These are phyloP conservation scores for Cebus imitator DNA, from an alignment of 2,113 vertebrate genomes.

Conservation along the genomic window DNA sequence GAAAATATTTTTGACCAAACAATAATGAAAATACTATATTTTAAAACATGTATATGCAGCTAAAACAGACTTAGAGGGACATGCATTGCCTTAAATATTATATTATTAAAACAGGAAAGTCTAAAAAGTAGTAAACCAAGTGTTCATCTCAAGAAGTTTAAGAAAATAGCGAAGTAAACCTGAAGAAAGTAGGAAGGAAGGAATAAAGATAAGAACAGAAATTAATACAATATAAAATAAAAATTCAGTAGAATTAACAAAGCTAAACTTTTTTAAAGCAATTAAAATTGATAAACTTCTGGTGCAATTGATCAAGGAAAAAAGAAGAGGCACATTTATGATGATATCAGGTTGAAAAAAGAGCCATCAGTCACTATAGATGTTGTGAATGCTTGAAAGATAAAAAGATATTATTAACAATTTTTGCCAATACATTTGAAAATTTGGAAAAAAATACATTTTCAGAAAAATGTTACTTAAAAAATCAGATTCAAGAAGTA, in stretches of 20 bases:
- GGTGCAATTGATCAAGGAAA: background rate
- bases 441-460: background rate
- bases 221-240: background rate
- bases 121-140: background rate
- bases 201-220: background rate
- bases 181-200: conserved; percentile 24
- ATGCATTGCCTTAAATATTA: background rate
- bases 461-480: background rate
- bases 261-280: background rate
- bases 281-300: background rate
- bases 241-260: background rate
- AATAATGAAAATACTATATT: background rate
- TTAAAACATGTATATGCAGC: background rate
- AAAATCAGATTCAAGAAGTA: background rate
- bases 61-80: background rate
- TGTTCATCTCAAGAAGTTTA: background rate
- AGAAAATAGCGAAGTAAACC: background rate
- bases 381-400: background rate
- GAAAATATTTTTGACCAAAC: background rate
- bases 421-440: background rate
- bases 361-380: background rate
- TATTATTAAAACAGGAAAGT: conserved; percentile 10
- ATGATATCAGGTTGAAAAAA: background rate
- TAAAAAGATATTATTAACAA: background rate
- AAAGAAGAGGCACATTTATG: background rate